Evolutionary conservation across 2,888 invertebrate genomes (phyloP), one percentile per base, ranked within the genome.

Genomic region (Polymixis lichenea): DNA sequence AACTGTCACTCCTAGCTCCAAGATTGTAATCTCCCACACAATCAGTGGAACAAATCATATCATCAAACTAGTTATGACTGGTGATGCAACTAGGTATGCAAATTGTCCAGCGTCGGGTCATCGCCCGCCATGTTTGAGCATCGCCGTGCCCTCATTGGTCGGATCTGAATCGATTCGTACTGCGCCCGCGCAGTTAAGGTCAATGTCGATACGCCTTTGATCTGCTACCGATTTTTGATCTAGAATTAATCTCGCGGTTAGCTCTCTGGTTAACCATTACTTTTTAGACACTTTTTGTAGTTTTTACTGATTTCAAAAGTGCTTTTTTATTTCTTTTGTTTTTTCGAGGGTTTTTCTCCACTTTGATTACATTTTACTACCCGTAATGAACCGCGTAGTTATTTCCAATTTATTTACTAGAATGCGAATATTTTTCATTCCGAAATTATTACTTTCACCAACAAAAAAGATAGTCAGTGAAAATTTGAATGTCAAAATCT

Each of bases 21-120:
- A 51, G 72, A 72, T 74, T 74, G 77, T 80, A 62, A 86, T 86
- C 82, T 77, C 80, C 75, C 77, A 74, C 80, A 87, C 82, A 85
- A 87, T 87, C 83, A 76, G 69, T 65, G 56, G 78, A 86, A 89
- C 89, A 91, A 91, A 92, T 94, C 91, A 93, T 85, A 78, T 91
- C 91, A 90, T 92, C 91, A 91, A 90, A 91, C 91, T 92, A 92
- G 83, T 85, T 85, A 92, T 92, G 92, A 92, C 90, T 90, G 89
- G 91, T 95, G 95, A 95, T 95, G 95, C 95, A 95, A 95, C 92
- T 91, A 93, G 93, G 93, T 94, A 95, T 95, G 95, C 95, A 95
- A 95, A 95, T 95, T 92, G 93, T 93, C 91, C 90, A 89, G 91
- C 90, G 90, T 89, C 87, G 89, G 95, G 94, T 95, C 95, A 91